phyloP scores from a whole-genome alignment of 2,888 invertebrate species.

The Oxytorus armatus region DNA sequence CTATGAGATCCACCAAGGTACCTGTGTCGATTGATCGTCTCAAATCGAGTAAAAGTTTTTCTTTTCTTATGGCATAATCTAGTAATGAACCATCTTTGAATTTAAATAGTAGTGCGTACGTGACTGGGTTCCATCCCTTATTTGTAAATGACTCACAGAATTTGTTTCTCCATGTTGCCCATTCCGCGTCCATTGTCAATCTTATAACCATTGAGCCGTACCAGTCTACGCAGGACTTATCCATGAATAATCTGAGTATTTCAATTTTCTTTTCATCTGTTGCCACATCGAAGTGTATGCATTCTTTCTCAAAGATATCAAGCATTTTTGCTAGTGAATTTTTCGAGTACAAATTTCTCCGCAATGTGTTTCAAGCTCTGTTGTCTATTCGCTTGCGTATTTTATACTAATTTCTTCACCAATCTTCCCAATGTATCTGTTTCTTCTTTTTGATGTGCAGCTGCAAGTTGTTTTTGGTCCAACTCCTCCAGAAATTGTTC shows the following conservation, averaged over 20 bases:
- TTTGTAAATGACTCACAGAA: conserved; percentile 71
- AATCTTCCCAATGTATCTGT: conserved; percentile 39
- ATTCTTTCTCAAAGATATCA: conserved; percentile 70
- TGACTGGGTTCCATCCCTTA: conserved; percentile 71
- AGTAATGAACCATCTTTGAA: conserved; percentile 71
- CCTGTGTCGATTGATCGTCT: conserved; percentile 68
- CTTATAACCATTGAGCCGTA: conserved; percentile 70
- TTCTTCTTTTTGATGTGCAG: conserved; percentile 9
- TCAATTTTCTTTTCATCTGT: conserved; percentile 73
- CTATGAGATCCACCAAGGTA: conserved; percentile 75
- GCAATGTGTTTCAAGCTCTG: conserved; percentile 58
- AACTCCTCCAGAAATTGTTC: conserved; percentile 48
- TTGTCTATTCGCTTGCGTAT: conserved; percentile 37
- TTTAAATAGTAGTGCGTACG: conserved; percentile 71
- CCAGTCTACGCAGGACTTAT: conserved; percentile 68
- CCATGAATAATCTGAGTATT: conserved; percentile 69
- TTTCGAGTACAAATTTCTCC: conserved; percentile 69
- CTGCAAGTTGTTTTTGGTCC: conserved; percentile 27
- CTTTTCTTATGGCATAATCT: conserved; percentile 73
- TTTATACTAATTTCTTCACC: conserved; percentile 63
- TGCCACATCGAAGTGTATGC: conserved; percentile 63
- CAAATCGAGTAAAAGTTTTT: conserved; percentile 70
- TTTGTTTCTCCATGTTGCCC: conserved; percentile 68
- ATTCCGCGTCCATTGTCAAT: conserved; percentile 66
- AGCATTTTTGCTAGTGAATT: conserved; percentile 70